Base-by-base conservation (phyloP, 92 coral and sea anemone species). In the Zoanthus sansibaricus region DNA sequence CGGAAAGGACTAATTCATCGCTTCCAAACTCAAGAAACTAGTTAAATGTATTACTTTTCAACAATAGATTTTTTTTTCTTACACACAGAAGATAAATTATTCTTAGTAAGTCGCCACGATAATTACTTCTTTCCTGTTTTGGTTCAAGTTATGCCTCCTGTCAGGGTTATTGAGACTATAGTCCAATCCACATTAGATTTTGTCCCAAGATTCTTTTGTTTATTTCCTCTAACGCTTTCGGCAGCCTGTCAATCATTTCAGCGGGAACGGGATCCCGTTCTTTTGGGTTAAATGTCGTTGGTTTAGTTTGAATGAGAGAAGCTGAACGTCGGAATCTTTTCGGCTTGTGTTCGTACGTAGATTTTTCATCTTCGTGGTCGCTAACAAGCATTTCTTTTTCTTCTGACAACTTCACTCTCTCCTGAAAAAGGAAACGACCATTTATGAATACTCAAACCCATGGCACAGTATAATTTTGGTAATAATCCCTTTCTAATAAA, bases 171-270 rank as follows among this genome's bases (percentile, higher is more conserved):
- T 14, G 69, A 13, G 8, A 6, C 69, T 15, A 16, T 66, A 66
- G 73, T 48, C 47, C 59, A 54, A 51, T 12, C 85, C 85, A 80
- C 61, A 80, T 80, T 31, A 46, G 66, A 20, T 80, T 80, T 56
- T 80, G 85, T 16, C 85, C 45, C 85, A 64, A 61, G 20, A 80
- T 47, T 45, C 73, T 45, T 80, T 25, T 66, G 85, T 80, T 80
- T 15, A 80, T 80, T 20, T 68, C 85, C 14, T 42, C 85, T 59
- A 80, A 33, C 42, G 85, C 85, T 80, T 80, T 68, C 1, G 85
- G 85, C 15, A 80, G 25, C 73, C 75, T 80, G 61, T 66, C 73
- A 47, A 11, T 47, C 85, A 80, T 68, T 47, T 66, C 75, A 46
- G 85, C 85, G 1, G 85, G 74, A 66, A 80, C 47, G 47, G 74